phyloP scores from a whole-genome alignment of 2,797 vertebrate genomes.

The Anguilla megastoma region DNA sequence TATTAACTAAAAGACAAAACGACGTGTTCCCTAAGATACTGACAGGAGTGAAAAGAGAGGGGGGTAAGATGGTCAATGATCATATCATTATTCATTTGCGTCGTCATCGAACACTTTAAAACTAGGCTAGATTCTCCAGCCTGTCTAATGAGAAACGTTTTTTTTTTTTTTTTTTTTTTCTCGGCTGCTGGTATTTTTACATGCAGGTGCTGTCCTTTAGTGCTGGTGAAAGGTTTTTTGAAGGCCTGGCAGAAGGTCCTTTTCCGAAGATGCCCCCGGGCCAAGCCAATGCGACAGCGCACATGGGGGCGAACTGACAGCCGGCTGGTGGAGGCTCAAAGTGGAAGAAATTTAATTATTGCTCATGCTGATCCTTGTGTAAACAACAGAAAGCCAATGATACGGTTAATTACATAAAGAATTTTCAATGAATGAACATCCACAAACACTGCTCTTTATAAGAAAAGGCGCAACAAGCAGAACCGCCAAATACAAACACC shows the following conservation, averaged over 20 bases:
- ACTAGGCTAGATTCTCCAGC: too few species aligned
- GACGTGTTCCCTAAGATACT: too few species aligned
- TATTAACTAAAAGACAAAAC: too few species aligned
- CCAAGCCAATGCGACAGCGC: constrained; percentile 53
- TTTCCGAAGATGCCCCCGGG: constrained; percentile 54
- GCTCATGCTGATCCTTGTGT: constrained; percentile 72
- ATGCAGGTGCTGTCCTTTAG: constrained; percentile 26
- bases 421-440: constrained; percentile 49
- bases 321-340: constrained; percentile 73
- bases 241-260: constrained; percentile 53
- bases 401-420: constrained; percentile 75
- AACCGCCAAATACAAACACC: constrained; percentile 12
- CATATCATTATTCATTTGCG: too few species aligned
- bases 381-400: constrained; percentile 83
- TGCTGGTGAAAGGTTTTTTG: constrained; percentile 25
- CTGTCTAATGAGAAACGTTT: background rate
- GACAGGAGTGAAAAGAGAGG: too few species aligned
- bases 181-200: background rate
- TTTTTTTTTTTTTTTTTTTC: background rate
- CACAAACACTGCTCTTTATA: constrained; percentile 41
- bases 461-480: constrained; percentile 41
- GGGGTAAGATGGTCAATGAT: too few species aligned
- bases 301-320: constrained; percentile 63
- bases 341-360: constrained; percentile 77
- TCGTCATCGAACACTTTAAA: too few species aligned